Percentiles rank a stretch among this genome's conserved stretches.
phyloP scores from a whole-genome alignment of 2,888 invertebrate genomes.

The Ormyrus thymus region DNA sequence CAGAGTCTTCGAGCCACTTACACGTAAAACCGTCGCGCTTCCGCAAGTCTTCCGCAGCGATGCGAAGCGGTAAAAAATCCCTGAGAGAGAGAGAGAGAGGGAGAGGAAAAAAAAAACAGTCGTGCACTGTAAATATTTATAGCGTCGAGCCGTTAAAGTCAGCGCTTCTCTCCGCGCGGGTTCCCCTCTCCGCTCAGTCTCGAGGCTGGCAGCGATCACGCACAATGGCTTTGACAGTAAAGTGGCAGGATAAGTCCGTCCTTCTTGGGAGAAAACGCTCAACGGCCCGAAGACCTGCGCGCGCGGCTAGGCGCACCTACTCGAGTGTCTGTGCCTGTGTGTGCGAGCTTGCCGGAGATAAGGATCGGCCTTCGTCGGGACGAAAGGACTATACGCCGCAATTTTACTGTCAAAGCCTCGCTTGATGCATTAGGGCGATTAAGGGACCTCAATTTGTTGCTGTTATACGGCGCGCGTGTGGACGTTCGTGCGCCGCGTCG shows the following conservation, averaged over 20 bases:
- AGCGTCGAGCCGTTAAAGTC: constrained; percentile 59
- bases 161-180: constrained; percentile 41
- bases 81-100: neutral
- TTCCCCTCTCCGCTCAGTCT: constrained; percentile 8
- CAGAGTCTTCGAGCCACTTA: too few relatives aligned
- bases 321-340: constrained; percentile 25
- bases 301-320: constrained; percentile 29
- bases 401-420: constrained; percentile 69
- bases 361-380: constrained; percentile 51
- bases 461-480: constrained; percentile 56
- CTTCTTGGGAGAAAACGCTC: constrained; percentile 45
- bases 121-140: constrained; percentile 57
- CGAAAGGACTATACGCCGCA: constrained; percentile 63
- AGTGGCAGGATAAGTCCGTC: constrained; percentile 54
- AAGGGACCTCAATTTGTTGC: constrained; percentile 70
- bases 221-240: constrained; percentile 58
- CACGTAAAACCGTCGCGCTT: neutral
- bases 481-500: constrained; percentile 50
- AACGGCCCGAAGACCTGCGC: constrained; percentile 51
- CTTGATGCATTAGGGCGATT: constrained; percentile 71
- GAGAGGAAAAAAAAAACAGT: neutral
- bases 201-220: constrained; percentile 47
- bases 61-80: neutral
- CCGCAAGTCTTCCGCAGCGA: neutral
- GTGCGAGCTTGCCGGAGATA: constrained; percentile 36